Evolutionary conservation across 2,888 invertebrate species (phyloP), one percentile per base, ranked within the genome.

Genomic region (Entomobrya proxima): DNA sequence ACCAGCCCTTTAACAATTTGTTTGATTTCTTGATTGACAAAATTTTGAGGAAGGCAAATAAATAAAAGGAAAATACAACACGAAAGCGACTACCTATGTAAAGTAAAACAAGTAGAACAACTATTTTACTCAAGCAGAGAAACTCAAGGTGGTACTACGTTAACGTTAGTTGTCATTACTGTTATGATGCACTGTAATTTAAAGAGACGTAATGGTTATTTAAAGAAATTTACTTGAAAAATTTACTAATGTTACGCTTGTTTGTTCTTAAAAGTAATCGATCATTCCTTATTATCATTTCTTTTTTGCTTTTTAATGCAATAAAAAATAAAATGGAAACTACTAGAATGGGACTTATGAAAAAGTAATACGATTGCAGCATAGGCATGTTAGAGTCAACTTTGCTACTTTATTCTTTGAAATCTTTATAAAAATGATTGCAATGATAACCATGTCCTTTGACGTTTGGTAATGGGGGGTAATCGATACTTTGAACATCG

Each of bases 1-100:
- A 61, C 15, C 58, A 32, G 18, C n/a, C 58, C 58, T 61, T 15
- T 30, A 61, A 61, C 9, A 32, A 32, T 61, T 61, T 61, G 58
- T 61, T 61, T 61, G 58, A 61, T 32, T 61, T 61, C 18, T 32
- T 61, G 58, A 61, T 61, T 61, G 58, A 61, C 58, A 61, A 61
- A 61, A 61, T 32, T 61, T 61, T 32, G 32, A 61, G 58, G 32
- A 61, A 61, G 58, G 32, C 58, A 61, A 61, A 61, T 61, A 32
- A 55, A 55, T 55, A 24, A 27, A 27, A 55, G 2, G 55, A 15
- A n/a, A 15, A 15, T n/a, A n/a, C n/a, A 32, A 61, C n/a, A 32
- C n/a, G n/a, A 30, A 32, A 61, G 32, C n/a, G 58, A 1, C n/a
- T 7, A 32, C 1, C 58, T 21, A 21, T n/a, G 55, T 55, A 24